phyloP scores from a whole-genome alignment of 2,888 invertebrate genomes.

The Pristionchus japonicus region DNA sequence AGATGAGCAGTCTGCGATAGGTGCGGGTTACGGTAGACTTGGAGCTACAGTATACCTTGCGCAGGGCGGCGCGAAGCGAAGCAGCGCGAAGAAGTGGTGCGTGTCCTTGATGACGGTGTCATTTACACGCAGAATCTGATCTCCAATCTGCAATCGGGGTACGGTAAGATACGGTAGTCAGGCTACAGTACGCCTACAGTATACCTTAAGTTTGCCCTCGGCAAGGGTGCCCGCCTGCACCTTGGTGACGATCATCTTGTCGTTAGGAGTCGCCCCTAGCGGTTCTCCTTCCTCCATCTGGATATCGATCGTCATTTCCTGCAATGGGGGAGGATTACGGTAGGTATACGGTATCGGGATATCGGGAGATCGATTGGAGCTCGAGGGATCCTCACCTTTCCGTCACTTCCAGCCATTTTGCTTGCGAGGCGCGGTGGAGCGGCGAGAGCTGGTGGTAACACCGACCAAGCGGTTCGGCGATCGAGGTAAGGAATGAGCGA shows the following conservation, averaged over 20 bases:
- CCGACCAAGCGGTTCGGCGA: too few relatives aligned
- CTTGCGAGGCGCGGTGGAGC: too few relatives aligned
- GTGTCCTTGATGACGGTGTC: constrained; percentile 52
- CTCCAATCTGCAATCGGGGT: constrained; percentile 53
- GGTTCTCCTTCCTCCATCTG: constrained; percentile 72
- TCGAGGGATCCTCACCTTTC: background rate
- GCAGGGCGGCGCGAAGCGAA: constrained; percentile 55
- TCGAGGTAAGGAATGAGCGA: too few relatives aligned
- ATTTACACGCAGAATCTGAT: constrained; percentile 57
- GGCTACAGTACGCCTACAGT: background rate
- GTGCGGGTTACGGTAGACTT: background rate
- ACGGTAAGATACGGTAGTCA: background rate
- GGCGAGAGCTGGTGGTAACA: too few relatives aligned
- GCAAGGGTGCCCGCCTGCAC: constrained; percentile 66
- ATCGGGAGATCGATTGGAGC: background rate
- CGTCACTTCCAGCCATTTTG: background rate
- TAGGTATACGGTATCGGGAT: background rate
- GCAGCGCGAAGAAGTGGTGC: constrained; percentile 57
- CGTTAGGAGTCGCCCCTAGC: constrained; percentile 69
- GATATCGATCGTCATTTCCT: constrained; percentile 60
- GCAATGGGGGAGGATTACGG: background rate
- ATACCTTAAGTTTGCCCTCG: constrained; percentile 68
- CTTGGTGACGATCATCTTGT: constrained; percentile 68
- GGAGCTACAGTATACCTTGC: constrained; percentile 44
- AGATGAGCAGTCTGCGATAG: background rate